phyloP scores from a whole-genome alignment of 2,888 invertebrate species.

The Neoascia interrupta region DNA sequence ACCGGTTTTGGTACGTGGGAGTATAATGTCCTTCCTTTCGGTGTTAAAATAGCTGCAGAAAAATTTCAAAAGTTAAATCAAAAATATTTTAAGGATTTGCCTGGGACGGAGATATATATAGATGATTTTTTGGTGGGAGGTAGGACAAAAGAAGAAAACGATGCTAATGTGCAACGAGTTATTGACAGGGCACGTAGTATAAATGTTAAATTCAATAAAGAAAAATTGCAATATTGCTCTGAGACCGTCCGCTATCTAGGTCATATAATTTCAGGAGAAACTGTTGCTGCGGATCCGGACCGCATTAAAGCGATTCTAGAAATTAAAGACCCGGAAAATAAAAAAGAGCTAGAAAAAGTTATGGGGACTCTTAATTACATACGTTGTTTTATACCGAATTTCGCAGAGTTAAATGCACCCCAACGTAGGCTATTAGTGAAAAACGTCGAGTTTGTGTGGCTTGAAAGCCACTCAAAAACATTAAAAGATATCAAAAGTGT shows the following conservation, averaged over 20 bases:
- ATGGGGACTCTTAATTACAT: conserved; percentile 71
- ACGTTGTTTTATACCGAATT: conserved; percentile 57
- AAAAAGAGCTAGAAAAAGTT: conserved; percentile 71
- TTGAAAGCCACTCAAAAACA: conserved; percentile 48
- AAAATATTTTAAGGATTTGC: background rate
- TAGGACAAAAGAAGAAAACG: conserved; percentile 30
- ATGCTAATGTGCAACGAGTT: conserved; percentile 32
- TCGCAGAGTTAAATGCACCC: conserved; percentile 34
- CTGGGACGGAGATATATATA: conserved; percentile 20
- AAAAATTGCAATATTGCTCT: conserved; percentile 61
- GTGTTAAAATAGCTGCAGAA: background rate
- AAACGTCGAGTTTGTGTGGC: conserved; percentile 68
- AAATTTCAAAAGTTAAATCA: background rate
- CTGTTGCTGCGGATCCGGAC: conserved; percentile 66
- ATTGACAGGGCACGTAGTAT: conserved; percentile 19
- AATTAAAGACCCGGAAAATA: conserved; percentile 67
- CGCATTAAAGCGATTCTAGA: conserved; percentile 23
- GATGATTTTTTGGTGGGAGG: conserved; percentile 42
- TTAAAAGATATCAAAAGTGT: conserved; percentile 69
- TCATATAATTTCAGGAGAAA: conserved; percentile 16
- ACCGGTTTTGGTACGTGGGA: conserved; percentile 21
- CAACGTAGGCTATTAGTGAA: conserved; percentile 67
- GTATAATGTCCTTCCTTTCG: background rate
- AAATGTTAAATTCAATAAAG: conserved; percentile 30
- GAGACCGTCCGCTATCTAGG: conserved; percentile 72